phyloP scores from a whole-genome alignment of 2,797 vertebrate species.

The Danio tinwini region DNA sequence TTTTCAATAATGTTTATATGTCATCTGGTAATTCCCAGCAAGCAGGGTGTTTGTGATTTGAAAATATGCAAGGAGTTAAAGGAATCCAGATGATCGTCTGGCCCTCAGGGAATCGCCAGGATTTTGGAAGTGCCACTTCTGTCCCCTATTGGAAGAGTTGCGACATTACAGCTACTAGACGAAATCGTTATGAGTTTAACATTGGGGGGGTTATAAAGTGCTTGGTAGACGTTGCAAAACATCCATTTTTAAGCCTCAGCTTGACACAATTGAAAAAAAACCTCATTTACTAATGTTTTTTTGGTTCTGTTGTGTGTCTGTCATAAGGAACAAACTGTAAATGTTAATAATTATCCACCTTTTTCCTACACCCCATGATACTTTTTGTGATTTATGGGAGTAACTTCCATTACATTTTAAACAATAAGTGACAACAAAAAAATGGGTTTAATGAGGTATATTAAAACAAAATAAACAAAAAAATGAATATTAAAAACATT shows the following conservation, averaged over 20 bases:
- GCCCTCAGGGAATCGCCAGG: slow-evolving; percentile 61
- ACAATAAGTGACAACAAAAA: too few species aligned
- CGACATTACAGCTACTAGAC: slow-evolving; percentile 39
- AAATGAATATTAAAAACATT: too few species aligned
- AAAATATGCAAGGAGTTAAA: slow-evolving; percentile 57
- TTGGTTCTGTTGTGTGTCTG: slow-evolving; percentile 26
- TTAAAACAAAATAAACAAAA: too few species aligned
- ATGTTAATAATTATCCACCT: neutral
- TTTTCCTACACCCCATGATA: too few species aligned
- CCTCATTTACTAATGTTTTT: neutral
- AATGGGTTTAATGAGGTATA: too few species aligned
- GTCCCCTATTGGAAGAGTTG: slow-evolving; percentile 60
- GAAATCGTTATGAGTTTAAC: too few species aligned
- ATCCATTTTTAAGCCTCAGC: slow-evolving; percentile 59
- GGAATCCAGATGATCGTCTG: slow-evolving; percentile 57
- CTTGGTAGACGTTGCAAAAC: slow-evolving; percentile 41
- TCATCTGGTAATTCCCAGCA: slow-evolving; percentile 52
- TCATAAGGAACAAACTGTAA: slow-evolving; percentile 34
- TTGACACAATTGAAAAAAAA: slow-evolving; percentile 48
- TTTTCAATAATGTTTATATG: slow-evolving; percentile 51
- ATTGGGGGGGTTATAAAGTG: too few species aligned
- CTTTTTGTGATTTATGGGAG: too few species aligned
- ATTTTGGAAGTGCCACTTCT: slow-evolving; percentile 54
- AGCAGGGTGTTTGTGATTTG: slow-evolving; percentile 47
- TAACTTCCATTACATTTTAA: too few species aligned